Evolutionary conservation across 2,113 vertebrate genomes (phyloP).

Genomic region (Apeltes quadracus): DNA sequence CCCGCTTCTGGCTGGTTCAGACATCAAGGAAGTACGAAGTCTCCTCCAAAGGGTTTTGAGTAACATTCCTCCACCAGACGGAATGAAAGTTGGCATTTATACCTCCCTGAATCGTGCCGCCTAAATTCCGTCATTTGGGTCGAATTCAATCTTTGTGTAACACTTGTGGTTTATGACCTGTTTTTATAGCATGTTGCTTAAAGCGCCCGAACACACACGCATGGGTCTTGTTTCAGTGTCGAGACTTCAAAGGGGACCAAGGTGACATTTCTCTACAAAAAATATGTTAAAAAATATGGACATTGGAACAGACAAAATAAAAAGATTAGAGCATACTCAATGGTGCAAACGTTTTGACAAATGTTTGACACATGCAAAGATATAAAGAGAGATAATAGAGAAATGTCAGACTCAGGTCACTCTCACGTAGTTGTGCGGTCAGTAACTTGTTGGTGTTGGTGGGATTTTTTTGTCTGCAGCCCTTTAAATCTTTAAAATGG

Average conservation of each 20-base stretch:
- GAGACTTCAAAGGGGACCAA: too few relatives aligned
- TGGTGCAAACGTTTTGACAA: not conserved
- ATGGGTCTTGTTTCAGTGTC: not conserved
- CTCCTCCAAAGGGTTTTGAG: not conserved
- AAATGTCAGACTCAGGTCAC: not conserved
- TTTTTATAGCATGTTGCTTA: not conserved
- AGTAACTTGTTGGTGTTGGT: not conserved
- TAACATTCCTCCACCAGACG: not conserved
- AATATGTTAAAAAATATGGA: not conserved
- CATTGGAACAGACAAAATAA: not conserved
- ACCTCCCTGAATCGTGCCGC: not conserved
- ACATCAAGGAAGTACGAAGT: not conserved
- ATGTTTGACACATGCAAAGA: not conserved
- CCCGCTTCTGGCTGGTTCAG: not conserved
- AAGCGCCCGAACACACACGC: too few relatives aligned
- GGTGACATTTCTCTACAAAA: not conserved
- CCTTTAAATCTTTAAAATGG: not conserved
- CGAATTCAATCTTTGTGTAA: too few relatives aligned
- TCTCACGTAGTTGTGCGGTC: too few relatives aligned
- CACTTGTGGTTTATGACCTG: not conserved
- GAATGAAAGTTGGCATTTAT: not conserved
- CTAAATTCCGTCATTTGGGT: not conserved
- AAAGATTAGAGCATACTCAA: too few relatives aligned
- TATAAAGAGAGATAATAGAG: not conserved
- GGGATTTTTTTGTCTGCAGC: not conserved